Evolutionary conservation across 2,888 invertebrate genomes (phyloP), one percentile per base, ranked within the genome.

Genomic region (Deroplatys truncata): DNA sequence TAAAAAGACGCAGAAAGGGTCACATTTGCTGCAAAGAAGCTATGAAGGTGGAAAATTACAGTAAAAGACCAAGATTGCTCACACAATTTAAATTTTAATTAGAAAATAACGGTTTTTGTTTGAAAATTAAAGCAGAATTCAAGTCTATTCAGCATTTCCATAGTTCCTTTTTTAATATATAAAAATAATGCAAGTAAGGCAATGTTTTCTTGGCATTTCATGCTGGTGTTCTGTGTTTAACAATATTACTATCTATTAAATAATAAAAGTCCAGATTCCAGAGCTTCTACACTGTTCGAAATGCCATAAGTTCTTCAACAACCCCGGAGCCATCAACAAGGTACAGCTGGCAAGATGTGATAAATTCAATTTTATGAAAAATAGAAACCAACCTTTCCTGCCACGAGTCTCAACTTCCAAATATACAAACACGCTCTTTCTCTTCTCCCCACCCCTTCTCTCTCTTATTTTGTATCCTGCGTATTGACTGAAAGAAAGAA

Each of bases 361-460:
- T 90, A 89, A 89, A 90, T 90, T 90, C 88, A 90, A 89, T 90
- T 88, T 89, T 88, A 84, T 86, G 90, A 88, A 88, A 90, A 88
- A 89, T 56, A 86, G 84, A 89, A 89, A 87, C n/a, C 87, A 49
- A 84, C 35, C 89, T 85, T 72, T 82, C 85, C 56, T 29, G 84
- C 86, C 89, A 28, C 90, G 89, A 89, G 88, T 43, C 89, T 82
- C 82, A 88, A 87, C 90, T 83, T 72, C 89, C 49, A 84, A 88
- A 83, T 49, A 89, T 86, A 88, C 90, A 84, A 87, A 88, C 90
- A 72, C 89, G 82, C 90, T 90, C 90, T 43, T 43, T 84, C 86
- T 84, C 88, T 88, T 89, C 83, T 87, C 90, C 88, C 83, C 31
- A 29, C 89, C 82, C 87, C 31, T 88, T 88, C 84, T 88, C 88